These are phyloP conservation scores for Potamarius usumacintae DNA, from an alignment of 2,113 vertebrate genomes.

Conservation along the genomic window DNA sequence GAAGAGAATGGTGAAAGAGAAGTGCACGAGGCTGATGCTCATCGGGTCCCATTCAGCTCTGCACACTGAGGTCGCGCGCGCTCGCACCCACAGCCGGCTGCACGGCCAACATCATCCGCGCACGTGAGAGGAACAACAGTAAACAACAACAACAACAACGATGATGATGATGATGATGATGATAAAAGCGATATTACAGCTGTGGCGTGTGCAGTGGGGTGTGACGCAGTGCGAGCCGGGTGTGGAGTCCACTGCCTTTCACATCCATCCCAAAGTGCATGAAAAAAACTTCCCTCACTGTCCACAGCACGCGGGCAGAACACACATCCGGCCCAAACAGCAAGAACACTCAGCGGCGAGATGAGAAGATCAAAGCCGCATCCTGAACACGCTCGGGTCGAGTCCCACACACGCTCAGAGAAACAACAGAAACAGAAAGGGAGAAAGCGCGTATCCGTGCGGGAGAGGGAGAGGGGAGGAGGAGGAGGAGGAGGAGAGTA, in stretches of 20 bases:
- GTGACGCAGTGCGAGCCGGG: constrained; percentile 26
- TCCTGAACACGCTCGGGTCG: too few relatives aligned
- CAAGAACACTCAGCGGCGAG: too few relatives aligned
- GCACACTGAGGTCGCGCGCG: background rate
- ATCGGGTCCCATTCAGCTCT: constrained; percentile 16
- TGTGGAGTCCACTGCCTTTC: constrained; percentile 31
- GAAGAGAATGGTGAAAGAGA: background rate
- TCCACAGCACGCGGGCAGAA: background rate
- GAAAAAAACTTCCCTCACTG: constrained; percentile 49
- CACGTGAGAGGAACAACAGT: background rate
- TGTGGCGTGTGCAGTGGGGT: constrained; percentile 21
- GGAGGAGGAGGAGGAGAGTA: background rate
- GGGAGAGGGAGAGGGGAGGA: background rate
- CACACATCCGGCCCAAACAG: background rate
- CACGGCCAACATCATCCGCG: constrained; percentile 47
- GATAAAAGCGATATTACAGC: background rate
- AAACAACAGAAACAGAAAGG: background rate
- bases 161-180: background rate
- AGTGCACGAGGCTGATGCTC: background rate
- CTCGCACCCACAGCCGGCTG: constrained; percentile 31
- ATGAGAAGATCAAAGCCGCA: too few relatives aligned
- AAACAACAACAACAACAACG: background rate
- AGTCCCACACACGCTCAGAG: too few relatives aligned
- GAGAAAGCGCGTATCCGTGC: background rate
- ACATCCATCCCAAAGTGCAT: constrained; percentile 50